phyloP scores from a whole-genome alignment of 1,140 invertebrate genomes.

The Mycetomoellerius zeteki region DNA sequence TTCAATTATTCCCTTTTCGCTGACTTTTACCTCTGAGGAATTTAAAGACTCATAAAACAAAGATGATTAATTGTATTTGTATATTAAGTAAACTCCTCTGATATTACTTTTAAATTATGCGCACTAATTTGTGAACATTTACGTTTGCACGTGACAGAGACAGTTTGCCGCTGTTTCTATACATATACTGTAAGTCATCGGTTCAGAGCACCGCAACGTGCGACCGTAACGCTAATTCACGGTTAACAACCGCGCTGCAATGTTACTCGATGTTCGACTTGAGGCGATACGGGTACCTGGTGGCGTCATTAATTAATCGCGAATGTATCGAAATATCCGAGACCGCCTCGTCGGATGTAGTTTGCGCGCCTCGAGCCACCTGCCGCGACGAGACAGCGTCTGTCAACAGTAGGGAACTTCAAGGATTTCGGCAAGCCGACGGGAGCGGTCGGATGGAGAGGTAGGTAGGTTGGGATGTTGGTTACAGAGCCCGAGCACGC shows the following conservation, averaged over 20 bases:
- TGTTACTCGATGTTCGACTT: slow-evolving; percentile 47
- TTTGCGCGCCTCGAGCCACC: slow-evolving; percentile 69
- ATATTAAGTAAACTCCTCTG: neutral
- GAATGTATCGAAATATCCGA: slow-evolving; percentile 74
- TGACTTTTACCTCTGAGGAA: slow-evolving; percentile 6
- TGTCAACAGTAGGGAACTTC: slow-evolving; percentile 70
- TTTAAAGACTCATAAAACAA: slow-evolving; percentile 12
- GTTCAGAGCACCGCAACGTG: slow-evolving; percentile 22
- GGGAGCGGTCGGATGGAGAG: slow-evolving; percentile 26
- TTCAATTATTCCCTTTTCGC: slow-evolving; percentile 7
- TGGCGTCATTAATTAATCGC: slow-evolving; percentile 74
- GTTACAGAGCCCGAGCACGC: slow-evolving; percentile 63
- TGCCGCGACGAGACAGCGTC: slow-evolving; percentile 67
- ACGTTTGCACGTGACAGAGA: neutral
- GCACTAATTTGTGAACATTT: slow-evolving; percentile 8
- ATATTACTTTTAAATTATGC: slow-evolving; percentile 5
- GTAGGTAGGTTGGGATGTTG: slow-evolving; percentile 42
- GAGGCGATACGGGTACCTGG: slow-evolving; percentile 46
- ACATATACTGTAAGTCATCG: neutral
- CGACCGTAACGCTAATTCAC: slow-evolving; percentile 43
- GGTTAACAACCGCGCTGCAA: slow-evolving; percentile 43
- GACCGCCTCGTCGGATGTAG: slow-evolving; percentile 72
- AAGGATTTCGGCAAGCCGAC: slow-evolving; percentile 73
- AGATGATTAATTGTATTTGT: slow-evolving; percentile 13
- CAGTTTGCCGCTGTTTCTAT: neutral